Evolutionary conservation across 1,140 invertebrate genomes (phyloP).

Genomic region (Caenorhabditis latens): DNA sequence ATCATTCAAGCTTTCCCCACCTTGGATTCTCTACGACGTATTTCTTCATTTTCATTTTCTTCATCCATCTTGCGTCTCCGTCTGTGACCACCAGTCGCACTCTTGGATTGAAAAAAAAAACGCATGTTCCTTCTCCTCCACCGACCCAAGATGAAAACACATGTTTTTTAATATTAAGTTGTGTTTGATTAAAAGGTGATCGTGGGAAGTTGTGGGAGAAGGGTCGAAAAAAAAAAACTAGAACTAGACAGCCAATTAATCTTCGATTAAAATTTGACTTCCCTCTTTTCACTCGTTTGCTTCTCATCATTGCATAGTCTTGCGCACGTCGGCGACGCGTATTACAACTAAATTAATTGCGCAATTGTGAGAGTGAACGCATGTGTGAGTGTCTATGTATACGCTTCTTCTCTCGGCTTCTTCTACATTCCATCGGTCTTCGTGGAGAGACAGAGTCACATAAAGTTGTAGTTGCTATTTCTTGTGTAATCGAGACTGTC

Average conservation of each 20-base stretch:
- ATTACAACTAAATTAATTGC: conserved; percentile 56
- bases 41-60: conserved; percentile 3
- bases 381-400: conserved; percentile 10
- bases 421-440: not conserved
- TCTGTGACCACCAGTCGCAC: not conserved
- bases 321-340: conserved; percentile 46
- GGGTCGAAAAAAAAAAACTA: not conserved
- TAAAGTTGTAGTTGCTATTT: conserved; percentile 44
- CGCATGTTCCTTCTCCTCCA: not conserved
- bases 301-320: conserved; percentile 54
- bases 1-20: conserved; percentile 49
- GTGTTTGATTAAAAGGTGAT: conserved; percentile 5
- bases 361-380: conserved; percentile 51
- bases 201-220: not conserved
- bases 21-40: conserved; percentile 16
- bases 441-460: not conserved
- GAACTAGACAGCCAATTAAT: conserved; percentile 30
- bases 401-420: conserved; percentile 52
- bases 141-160: not conserved
- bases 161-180: not conserved
- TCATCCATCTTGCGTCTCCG: not conserved
- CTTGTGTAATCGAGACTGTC: conserved; percentile 45
- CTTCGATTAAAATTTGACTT: conserved; percentile 37
- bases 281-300: conserved; percentile 35
- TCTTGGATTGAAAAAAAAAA: conserved; percentile 3